Percentiles rank a stretch among this genome's conserved stretches.
phyloP scores from a whole-genome alignment of 2,113 vertebrate genomes.

The Clupea harengus region DNA sequence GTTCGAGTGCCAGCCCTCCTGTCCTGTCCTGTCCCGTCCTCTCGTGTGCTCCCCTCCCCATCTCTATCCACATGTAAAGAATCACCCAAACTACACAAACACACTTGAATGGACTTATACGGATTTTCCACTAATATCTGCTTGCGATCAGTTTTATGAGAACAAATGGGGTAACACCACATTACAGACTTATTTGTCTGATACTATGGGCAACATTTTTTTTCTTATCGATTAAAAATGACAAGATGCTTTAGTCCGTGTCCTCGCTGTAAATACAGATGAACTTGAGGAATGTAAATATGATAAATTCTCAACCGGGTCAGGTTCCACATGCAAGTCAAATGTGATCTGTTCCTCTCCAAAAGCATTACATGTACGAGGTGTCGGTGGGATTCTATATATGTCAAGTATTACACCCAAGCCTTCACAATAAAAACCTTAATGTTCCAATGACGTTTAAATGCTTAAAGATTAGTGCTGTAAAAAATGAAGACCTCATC shows the following conservation, averaged over 20 bases:
- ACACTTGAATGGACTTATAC: background rate
- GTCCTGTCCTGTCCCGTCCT: background rate
- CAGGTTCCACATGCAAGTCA: background rate
- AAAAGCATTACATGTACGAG: background rate
- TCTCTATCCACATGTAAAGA: background rate
- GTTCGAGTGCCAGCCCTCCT: background rate
- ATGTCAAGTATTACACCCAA: background rate
- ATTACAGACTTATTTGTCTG: background rate
- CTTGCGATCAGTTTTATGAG: background rate
- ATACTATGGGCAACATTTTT: background rate
- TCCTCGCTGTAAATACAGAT: too few species aligned
- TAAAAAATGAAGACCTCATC: background rate
- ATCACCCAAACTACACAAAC: background rate
- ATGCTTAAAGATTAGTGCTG: background rate
- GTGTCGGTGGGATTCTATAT: background rate
- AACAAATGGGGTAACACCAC: background rate
- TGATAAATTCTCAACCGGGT: background rate
- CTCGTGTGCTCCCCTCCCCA: background rate
- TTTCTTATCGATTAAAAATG: background rate
- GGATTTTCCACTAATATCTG: background rate
- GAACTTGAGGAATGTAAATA: background rate
- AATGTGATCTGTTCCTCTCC: background rate
- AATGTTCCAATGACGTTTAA: background rate
- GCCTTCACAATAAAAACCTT: background rate
- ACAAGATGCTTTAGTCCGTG: background rate